Base-by-base conservation (phyloP, 2,113 vertebrate species). In the Panthera leo region DNA sequence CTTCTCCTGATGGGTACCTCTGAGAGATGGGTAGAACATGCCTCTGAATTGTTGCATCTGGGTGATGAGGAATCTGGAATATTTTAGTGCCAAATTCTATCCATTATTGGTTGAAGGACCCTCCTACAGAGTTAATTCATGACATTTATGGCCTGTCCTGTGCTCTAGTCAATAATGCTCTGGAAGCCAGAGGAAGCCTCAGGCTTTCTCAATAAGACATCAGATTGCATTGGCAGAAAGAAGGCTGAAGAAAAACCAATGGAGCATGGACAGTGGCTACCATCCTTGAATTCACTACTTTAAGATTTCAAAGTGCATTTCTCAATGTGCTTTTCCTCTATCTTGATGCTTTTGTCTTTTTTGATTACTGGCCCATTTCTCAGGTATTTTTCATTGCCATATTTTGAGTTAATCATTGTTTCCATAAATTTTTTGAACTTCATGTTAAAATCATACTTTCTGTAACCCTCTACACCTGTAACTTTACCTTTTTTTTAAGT, bases 261-360 rank as follows among this genome's bases (percentile, higher is more conserved):
- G 39, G 31, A 95, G 0, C 7, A 58, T 2, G 5, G 6, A 89
- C 29, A 42, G 34, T 39, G 10, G 70, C 34, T 83, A 2, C 89
- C 88, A 3, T 15, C 48, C 7, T 87, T 31, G 31, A 93, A 55
- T 67, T 94, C 48, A 29, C 68, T 79, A 34, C 61, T 84, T 88
- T 29, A 55, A 34, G 31, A 86, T n/a, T 51, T 90, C 68, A n/a
- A 75, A 88, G 92, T 73, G 53, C 51, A 80, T 93, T 96, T 96
- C 61, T 78, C 12, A 92, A 63, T 45, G 2, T 55, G 53, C 53
- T 51, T 89, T 85, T 86, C 89, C n/a, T 92, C 19, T 45, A 16
- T 76, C 31, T 88, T 92, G 19, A 73, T 91, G 51, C 1, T 67
- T 94, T 78, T 95, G 7, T 25, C 14, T 63, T 94, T 92, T 86